Base-by-base conservation (phyloP, 2,797 vertebrate genomes). In the Eospalax fontanierii region DNA sequence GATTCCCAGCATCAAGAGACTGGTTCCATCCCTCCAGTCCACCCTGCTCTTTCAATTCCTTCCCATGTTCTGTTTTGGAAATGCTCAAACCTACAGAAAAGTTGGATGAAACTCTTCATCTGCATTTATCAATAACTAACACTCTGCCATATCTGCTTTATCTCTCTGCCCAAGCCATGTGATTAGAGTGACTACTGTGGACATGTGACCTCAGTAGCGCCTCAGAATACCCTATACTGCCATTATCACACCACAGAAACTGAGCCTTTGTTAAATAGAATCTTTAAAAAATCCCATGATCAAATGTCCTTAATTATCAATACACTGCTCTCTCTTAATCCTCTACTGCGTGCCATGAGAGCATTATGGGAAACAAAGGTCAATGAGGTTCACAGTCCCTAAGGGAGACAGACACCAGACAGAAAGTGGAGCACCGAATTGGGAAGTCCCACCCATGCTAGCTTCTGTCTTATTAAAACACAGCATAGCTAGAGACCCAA, bases 21-120 rank as follows among this genome's bases (percentile, higher is more conserved):
- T 14, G 1, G 0, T 2, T 63, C 73, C 21, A 11, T 2, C 33
- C 54, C n/a, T 6, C n/a, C 22, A 1, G 9, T 16, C 18, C 35
- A 30, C 50, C 5, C 46, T 46, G 46, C 74, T 11, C 3, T 3
- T 82, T 43, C 71, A n/a, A 80, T 54, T 21, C 50, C 71, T 71
- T 38, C 30, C 82, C 88, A 89, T 40, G 40, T 74, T 61, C n/a
- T 54, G 35, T 75, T 84, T 33, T 70, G n/a, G 71, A 82, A 90
- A 87, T 14, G 26, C 54, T 43, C 57, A 63, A 81, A 28, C 8
- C 57, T 7, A 76, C 7, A 40, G 38, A 73, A 81, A 81, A 89
- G 59, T 2, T 63, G 30, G 61, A 40, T 63, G 30, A 70, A 40
- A 50, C n/a, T 85, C 26, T 73, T 66, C 40, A 50, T 46, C 43